Conservation (phyloP, 2,113 vertebrate species). For the Sapajus apella region DNA sequence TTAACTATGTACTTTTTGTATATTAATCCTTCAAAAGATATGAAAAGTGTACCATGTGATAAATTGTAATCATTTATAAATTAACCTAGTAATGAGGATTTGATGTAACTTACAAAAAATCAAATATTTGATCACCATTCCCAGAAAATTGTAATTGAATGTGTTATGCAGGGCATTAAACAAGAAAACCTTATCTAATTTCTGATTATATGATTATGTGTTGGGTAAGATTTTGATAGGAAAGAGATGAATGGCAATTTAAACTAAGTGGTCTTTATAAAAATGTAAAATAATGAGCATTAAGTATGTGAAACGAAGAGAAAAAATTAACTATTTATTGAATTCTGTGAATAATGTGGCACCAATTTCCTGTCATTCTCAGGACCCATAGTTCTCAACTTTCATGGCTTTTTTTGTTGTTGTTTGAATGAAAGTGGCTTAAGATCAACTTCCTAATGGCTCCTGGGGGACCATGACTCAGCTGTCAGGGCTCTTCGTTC, state of each 20-base stretch:
- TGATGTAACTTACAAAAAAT: neutral
- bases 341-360: neutral
- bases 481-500: neutral
- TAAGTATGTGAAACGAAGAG: neutral
- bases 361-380: neutral
- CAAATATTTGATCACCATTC: neutral
- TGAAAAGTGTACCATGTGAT: neutral
- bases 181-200: neutral
- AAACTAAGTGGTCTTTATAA: neutral
- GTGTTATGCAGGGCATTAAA: neutral
- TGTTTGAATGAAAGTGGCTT: neutral
- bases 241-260: neutral
- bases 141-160: neutral
- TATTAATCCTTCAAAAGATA: neutral
- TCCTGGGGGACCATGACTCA: neutral
- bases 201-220: neutral
- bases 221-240: neutral
- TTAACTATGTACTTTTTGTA: neutral
- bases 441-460: neutral
- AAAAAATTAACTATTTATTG: neutral
- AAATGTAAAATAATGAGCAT: neutral
- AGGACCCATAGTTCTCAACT: neutral
- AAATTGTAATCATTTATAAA: neutral
- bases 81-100: neutral
- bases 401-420: neutral